These are phyloP conservation scores for Poecilia velifera DNA, from an alignment of 2,797 vertebrate species.

Conservation along the genomic window DNA sequence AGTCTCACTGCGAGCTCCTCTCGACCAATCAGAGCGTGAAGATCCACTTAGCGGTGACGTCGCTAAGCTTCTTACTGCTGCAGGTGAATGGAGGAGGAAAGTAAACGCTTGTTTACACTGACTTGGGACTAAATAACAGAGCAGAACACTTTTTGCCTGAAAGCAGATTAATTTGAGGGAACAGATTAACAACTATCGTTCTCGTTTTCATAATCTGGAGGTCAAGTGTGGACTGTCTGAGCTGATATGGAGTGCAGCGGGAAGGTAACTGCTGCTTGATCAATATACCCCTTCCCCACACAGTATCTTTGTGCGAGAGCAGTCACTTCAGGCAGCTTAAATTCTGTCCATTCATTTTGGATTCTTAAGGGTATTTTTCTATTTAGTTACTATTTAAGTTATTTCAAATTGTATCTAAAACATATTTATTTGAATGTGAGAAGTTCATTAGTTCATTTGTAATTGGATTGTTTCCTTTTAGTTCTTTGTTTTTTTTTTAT, in stretches of 20 bases:
- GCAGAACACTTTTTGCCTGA: slow-evolving; percentile 12
- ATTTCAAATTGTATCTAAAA: not conserved
- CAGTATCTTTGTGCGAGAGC: not conserved
- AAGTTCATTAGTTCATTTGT: not conserved
- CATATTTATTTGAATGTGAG: not conserved
- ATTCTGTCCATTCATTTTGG: not conserved
- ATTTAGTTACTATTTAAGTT: not conserved
- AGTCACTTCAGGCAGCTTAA: not conserved
- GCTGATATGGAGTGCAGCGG: slow-evolving; percentile 68
- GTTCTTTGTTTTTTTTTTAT: not conserved
- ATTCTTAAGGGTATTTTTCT: not conserved
- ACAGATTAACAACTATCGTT: not conserved
- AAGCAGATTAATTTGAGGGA: slow-evolving; percentile 1
- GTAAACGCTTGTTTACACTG: slow-evolving; percentile 49
- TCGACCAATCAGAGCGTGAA: slow-evolving; percentile 44
- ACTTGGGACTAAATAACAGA: slow-evolving; percentile 11
- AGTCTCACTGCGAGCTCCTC: not conserved
- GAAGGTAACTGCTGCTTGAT: slow-evolving; percentile 69
- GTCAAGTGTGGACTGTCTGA: slow-evolving; percentile 22
- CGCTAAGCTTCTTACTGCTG: slow-evolving; percentile 66
- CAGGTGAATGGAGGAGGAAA: slow-evolving; percentile 54
- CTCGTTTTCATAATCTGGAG: not conserved
- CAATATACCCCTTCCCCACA: not conserved
- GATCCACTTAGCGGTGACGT: slow-evolving; percentile 69
- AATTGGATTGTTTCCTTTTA: not conserved